Evolutionary conservation across 2,888 invertebrate species (phyloP).

Genomic region (Cryptophagus acutangulus): DNA sequence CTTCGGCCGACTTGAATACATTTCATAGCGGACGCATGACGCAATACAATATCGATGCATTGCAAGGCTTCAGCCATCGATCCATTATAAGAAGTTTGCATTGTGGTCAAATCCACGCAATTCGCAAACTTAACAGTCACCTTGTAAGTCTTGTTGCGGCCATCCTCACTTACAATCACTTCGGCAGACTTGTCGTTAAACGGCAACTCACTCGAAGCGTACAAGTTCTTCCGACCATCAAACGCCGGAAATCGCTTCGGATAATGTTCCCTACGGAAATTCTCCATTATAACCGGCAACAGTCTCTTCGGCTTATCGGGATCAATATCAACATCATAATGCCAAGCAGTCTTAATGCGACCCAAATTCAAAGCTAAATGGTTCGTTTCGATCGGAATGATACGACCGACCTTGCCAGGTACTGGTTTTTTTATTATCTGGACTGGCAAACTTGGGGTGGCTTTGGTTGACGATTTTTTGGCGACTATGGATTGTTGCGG

Average conservation of each 20-base stretch:
- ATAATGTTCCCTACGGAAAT: constrained; percentile 41
- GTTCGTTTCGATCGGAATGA: constrained; percentile 52
- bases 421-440: constrained; percentile 5
- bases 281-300: constrained; percentile 48
- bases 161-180: constrained; percentile 11
- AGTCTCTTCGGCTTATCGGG: constrained; percentile 68
- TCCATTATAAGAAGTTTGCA: constrained; percentile 23
- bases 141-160: constrained; percentile 32
- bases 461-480: no score
- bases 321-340: constrained; percentile 76
- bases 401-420: constrained; percentile 46
- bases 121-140: constrained; percentile 55
- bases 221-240: constrained; percentile 69
- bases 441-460: background rate
- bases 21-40: constrained; percentile 53
- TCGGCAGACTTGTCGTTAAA: constrained; percentile 28
- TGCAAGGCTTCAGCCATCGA: constrained; percentile 62
- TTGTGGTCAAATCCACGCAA: constrained; percentile 48
- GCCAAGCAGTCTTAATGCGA: constrained; percentile 50
- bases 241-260: constrained; percentile 57
- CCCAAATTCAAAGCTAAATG: constrained; percentile 51
- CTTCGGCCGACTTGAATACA: constrained; percentile 37
- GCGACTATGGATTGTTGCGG: no score
- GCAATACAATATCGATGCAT: constrained; percentile 79
- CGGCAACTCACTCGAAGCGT: constrained; percentile 50